These are phyloP conservation scores for Catocala nupta DNA, from an alignment of 2,888 invertebrate genomes.

Conservation along the genomic window DNA sequence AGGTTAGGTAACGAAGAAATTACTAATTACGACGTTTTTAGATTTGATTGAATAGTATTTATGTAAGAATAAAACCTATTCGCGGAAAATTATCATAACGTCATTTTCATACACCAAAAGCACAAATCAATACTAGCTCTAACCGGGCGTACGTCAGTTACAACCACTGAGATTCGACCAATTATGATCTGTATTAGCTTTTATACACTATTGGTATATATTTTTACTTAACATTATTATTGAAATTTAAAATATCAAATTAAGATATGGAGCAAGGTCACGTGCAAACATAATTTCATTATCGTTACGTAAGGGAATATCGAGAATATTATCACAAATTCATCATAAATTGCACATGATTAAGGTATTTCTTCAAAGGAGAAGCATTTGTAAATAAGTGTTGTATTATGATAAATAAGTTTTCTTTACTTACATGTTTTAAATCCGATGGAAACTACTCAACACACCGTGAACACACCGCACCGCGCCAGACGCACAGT, in stretches of 20 bases:
- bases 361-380: slow-evolving; percentile 14
- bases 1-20: slow-evolving; percentile 61
- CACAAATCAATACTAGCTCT: slow-evolving; percentile 39
- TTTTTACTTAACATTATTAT: neutral
- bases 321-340: slow-evolving; percentile 23
- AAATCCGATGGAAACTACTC: slow-evolving; percentile 75
- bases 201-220: too few relatives aligned
- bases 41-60: neutral
- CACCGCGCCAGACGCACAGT: slow-evolving; percentile 83
- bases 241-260: slow-evolving; percentile 33
- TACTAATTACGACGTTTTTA: slow-evolving; percentile 35
- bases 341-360: neutral
- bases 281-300: slow-evolving; percentile 82
- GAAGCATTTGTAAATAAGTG: neutral
- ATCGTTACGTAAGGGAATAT: slow-evolving; percentile 81
- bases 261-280: slow-evolving; percentile 79
- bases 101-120: slow-evolving; percentile 4
- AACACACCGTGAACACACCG: slow-evolving; percentile 78
- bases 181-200: too few relatives aligned
- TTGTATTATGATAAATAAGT: slow-evolving; percentile 13
- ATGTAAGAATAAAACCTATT: neutral
- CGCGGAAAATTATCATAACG: neutral
- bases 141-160: slow-evolving; percentile 25
- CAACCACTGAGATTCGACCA: slow-evolving; percentile 26
- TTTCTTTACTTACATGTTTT: slow-evolving; percentile 79